A percentile compares a stretch with the other conserved stretches of the same genome.
These are phyloP conservation scores for Bursaphelenchus mucronatus DNA, from an alignment of 1,140 invertebrate genomes.

Conservation along the genomic window DNA sequence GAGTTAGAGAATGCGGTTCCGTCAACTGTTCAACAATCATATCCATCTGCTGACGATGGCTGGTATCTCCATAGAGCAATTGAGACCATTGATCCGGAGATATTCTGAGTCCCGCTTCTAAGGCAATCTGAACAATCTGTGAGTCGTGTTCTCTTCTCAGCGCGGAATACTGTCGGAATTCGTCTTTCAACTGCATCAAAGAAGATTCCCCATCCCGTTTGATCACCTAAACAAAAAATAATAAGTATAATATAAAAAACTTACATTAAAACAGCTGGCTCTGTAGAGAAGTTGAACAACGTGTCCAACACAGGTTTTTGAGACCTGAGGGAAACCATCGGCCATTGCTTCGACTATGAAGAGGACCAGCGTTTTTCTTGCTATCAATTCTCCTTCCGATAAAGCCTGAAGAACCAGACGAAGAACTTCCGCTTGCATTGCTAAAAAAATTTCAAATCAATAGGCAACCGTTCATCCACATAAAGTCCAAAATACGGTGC, in stretches of 20 bases:
- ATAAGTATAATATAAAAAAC: constrained; percentile 23
- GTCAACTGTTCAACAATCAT: constrained; percentile 77
- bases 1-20: constrained; percentile 20
- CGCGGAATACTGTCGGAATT: constrained; percentile 88
- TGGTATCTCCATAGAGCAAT: constrained; percentile 85
- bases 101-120: constrained; percentile 89
- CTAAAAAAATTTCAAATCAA: constrained; percentile 20
- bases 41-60: constrained; percentile 96
- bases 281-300: constrained; percentile 94
- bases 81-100: constrained; percentile 98
- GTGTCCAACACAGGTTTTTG: constrained; percentile 96
- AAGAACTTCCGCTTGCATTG: constrained; percentile 94
- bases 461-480: not conserved
- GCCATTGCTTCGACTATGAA: constrained; percentile 94
- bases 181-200: constrained; percentile 95
- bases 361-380: constrained; percentile 93
- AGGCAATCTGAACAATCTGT: constrained; percentile 95
- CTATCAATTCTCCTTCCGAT: constrained; percentile 91
- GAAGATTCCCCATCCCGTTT: constrained; percentile 95
- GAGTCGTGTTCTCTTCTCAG: constrained; percentile 89
- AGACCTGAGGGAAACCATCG: constrained; percentile 91
- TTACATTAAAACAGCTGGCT: constrained; percentile 93
- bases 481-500: constrained; percentile 3
- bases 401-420: constrained; percentile 86
- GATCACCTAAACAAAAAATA: constrained; percentile 70